Conservation (phyloP, 2,888 invertebrate species). For the Trachelus iudaicus region DNA sequence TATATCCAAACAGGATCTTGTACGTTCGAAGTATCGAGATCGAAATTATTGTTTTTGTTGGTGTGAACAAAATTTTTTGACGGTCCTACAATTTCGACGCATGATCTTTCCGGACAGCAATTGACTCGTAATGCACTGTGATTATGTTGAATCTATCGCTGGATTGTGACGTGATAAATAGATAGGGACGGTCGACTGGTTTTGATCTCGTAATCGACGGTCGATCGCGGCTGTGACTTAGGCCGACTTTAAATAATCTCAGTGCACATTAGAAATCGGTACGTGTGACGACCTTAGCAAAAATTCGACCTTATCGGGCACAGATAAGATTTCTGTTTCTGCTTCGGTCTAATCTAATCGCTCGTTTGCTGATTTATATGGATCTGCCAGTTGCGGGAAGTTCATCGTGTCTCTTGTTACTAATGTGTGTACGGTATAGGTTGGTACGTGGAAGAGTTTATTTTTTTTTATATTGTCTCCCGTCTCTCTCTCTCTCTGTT, state of each 20-base stretch:
- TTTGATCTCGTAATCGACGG: not conserved
- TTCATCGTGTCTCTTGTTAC: not conserved
- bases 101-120: not conserved
- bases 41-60: not conserved
- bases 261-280: not conserved
- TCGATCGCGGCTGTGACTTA: not conserved
- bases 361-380: not conserved
- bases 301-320: conserved; percentile 20
- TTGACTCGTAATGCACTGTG: not conserved
- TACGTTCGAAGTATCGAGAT: not conserved
- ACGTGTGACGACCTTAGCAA: conserved; percentile 13
- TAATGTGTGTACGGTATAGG: not conserved
- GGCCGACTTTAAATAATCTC: not conserved
- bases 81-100: not conserved
- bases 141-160: not conserved
- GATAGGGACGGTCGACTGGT: not conserved
- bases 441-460: not conserved
- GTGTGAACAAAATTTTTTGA: not conserved
- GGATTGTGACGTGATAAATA: not conserved
- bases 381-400: not conserved
- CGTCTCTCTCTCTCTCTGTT: too few relatives aligned
- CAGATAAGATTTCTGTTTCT: not conserved
- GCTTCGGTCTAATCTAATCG: not conserved
- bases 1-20: too few relatives aligned
- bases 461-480: not conserved